Conservation (phyloP, 2,113 vertebrate species). For the Melanostigma gelatinosum region DNA sequence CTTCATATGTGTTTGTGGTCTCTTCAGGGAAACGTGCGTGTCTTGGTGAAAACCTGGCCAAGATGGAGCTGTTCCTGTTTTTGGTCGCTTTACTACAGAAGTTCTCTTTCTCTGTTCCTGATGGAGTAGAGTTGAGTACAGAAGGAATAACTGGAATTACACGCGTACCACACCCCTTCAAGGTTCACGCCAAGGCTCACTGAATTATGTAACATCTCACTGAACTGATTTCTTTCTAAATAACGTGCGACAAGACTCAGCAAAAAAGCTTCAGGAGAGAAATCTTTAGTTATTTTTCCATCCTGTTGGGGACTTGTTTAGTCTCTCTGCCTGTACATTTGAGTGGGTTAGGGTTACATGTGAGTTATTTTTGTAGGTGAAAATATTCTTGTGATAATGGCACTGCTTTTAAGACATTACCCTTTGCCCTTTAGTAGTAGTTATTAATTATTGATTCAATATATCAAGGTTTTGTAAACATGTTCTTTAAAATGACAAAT, state of each 20-base stretch:
- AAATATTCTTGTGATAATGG: not conserved
- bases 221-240: not conserved
- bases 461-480: not conserved
- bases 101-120: constrained; percentile 79
- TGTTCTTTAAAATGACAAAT: not conserved
- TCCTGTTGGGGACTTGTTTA: no score
- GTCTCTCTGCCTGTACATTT: not conserved
- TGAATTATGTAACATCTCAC: constrained; percentile 19
- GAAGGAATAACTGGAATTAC: constrained; percentile 53
- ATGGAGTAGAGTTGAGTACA: constrained; percentile 50
- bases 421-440: not conserved
- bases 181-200: constrained; percentile 66
- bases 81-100: constrained; percentile 83
- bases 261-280: no score
- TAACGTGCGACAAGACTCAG: no score
- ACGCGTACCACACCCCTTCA: constrained; percentile 67
- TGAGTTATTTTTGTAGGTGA: not conserved
- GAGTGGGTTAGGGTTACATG: no score
- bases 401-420: not conserved
- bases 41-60: constrained; percentile 85
- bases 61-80: constrained; percentile 87
- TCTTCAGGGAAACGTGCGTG: constrained; percentile 84
- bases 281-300: no score
- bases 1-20: not conserved
- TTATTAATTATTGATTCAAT: not conserved